Evolutionary conservation across 2,888 invertebrate species (phyloP).

Genomic region (Drosophila affinis): DNA sequence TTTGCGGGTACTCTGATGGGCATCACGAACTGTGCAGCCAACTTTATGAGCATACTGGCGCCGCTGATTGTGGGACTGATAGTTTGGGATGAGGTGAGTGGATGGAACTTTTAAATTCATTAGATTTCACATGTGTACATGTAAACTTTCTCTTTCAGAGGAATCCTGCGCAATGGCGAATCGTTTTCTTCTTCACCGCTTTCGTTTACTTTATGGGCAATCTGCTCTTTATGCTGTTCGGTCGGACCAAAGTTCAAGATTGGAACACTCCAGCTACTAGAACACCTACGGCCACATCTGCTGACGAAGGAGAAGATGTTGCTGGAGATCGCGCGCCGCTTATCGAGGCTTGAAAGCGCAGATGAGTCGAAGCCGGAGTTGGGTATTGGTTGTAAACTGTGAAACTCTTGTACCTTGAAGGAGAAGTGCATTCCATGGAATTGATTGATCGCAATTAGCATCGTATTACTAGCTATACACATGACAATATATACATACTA

Average conservation of each 20-base stretch:
- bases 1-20: slow-evolving; percentile 89
- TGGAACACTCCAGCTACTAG: slow-evolving; percentile 86
- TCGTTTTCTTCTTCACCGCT: slow-evolving; percentile 89
- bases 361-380: slow-evolving; percentile 17
- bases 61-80: slow-evolving; percentile 86
- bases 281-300: neutral
- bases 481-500: slow-evolving; percentile 27
- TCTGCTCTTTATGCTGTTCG: slow-evolving; percentile 88
- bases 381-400: slow-evolving; percentile 29
- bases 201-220: slow-evolving; percentile 89
- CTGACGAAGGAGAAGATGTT: slow-evolving; percentile 5
- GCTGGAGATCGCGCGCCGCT: slow-evolving; percentile 54
- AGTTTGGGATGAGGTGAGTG: slow-evolving; percentile 85
- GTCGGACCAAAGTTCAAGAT: slow-evolving; percentile 87
- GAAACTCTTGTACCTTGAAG: slow-evolving; percentile 69
- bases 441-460: slow-evolving; percentile 32
- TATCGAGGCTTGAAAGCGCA: slow-evolving; percentile 53
- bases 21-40: slow-evolving; percentile 87
- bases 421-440: slow-evolving; percentile 43
- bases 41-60: slow-evolving; percentile 87
- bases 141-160: slow-evolving; percentile 84
- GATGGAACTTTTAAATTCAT: too few relatives aligned
- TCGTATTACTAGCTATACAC: slow-evolving; percentile 35
- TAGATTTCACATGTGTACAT: slow-evolving; percentile 46
- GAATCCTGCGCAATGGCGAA: slow-evolving; percentile 88